Percentiles rank a stretch among this genome's conserved stretches.
phyloP scores from a whole-genome alignment of 2,113 vertebrate species.

The Callithrix jacchus region DNA sequence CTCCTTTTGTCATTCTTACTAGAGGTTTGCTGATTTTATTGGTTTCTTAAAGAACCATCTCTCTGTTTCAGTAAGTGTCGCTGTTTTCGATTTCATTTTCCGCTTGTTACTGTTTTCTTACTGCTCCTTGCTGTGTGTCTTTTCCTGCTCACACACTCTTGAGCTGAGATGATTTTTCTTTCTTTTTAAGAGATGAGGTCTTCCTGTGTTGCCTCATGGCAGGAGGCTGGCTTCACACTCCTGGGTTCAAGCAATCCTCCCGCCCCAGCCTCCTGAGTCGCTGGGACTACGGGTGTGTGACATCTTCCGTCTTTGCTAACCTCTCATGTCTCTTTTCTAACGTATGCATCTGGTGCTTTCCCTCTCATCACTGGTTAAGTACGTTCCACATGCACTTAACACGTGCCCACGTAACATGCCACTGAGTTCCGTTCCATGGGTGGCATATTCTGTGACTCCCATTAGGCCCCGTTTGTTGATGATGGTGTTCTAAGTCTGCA shows the following conservation, averaged over 20 bases:
- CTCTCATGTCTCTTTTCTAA: neutral
- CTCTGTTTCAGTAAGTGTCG: neutral
- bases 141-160: neutral
- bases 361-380: too few relatives aligned
- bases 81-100: neutral
- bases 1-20: neutral
- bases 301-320: too few relatives aligned
- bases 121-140: neutral
- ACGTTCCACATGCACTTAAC: too few relatives aligned
- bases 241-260: neutral
- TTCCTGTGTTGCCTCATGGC: neutral
- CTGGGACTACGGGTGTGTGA: neutral
- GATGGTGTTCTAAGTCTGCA: neutral
- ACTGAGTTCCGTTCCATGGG: neutral
- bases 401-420: too few relatives aligned
- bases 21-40: neutral
- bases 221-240: neutral
- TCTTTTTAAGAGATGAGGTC: neutral
- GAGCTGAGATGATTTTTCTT: accelerated
- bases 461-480: neutral
- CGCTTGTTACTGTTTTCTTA: neutral
- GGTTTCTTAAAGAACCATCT: neutral
- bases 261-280: neutral
- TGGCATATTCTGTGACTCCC: too few relatives aligned
- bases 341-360: too few relatives aligned